Base-by-base conservation (phyloP, 2,888 invertebrate species). In the Apotomis betuletana region DNA sequence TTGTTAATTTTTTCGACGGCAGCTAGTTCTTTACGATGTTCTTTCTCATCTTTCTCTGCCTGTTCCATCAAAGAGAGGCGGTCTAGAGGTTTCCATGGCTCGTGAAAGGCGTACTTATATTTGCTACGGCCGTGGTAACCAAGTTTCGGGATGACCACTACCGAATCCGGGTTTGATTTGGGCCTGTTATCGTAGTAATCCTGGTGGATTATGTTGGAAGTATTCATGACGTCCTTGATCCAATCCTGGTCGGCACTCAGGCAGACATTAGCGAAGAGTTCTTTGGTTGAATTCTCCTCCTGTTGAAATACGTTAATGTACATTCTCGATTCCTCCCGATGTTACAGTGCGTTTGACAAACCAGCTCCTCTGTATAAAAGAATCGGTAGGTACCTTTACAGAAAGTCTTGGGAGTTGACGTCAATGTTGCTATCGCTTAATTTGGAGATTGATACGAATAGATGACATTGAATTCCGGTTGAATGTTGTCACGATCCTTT, bases 1-100 rank as follows among this genome's bases (percentile, higher is more conserved):
- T 74, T 67, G 68, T 82, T 80, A 36, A 74, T 74, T 54, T 77
- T 79, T 13, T 76, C 76, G 9, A 74, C 69, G 10, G 74, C 65
- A 5, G 67, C 61, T 0, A 72, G 60, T 0, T 80, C 79, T 3
- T 78, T 78, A 3, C 73, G 44, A 5, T 75, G 74, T 3, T 74
- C 80, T 2, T 78, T 75, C 41, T 89, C 89, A 6, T 87, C 83
- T 44, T 83, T 85, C 74, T 90, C 92, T 0, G 91, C 92, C 69
- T 87, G 79, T n/a, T 87, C 84, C 36, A 92, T 77, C 52, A 92
- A 76, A 0, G 85, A 70, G 55, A 90, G 68, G 55, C 92, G 83
- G 77, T 92, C 91, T 44, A 91, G 74, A 0, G 92, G 92, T 57
- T 83, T 88, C 92, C 92, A 92, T 0, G 92, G 92, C 75, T 92